Conservation (phyloP, 30 jellyfish, hydroid and myxozoan genomes). For the Thelohanellus kitauei region DNA sequence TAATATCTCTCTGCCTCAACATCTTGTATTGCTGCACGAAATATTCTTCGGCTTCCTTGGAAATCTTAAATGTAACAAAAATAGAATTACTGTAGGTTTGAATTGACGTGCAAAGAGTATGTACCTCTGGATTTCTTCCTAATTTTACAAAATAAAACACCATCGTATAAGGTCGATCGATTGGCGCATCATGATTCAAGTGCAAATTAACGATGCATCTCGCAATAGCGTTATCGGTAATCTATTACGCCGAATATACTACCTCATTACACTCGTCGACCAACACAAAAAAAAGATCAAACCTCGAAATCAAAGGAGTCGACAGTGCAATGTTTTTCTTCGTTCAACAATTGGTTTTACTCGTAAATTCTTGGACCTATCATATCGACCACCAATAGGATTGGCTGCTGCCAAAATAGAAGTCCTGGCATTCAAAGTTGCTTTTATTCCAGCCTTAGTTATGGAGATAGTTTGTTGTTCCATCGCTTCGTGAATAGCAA, state of each 20-base stretch:
- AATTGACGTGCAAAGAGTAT: not conserved
- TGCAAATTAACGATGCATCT: slow-evolving; percentile 60
- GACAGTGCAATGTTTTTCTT: slow-evolving; percentile 55
- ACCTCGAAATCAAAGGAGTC: slow-evolving; percentile 95
- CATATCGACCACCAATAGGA: slow-evolving; percentile 97
- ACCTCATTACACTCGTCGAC: slow-evolving; percentile 97
- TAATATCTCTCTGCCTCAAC: slow-evolving; percentile 45
- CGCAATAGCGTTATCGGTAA: slow-evolving; percentile 70
- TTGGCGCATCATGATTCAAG: slow-evolving; percentile 21
- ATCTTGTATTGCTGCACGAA: slow-evolving; percentile 63
- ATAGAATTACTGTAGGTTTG: not conserved
- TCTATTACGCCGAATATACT: slow-evolving; percentile 2
- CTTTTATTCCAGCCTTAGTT: slow-evolving; percentile 97
- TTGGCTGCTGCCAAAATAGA: slow-evolving; percentile 96
- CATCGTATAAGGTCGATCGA: slow-evolving; percentile 39
- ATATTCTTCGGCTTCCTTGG: slow-evolving; percentile 69
- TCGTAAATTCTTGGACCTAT: slow-evolving; percentile 58
- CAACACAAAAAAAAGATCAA: slow-evolving; percentile 61
- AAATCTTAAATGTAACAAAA: slow-evolving; percentile 8
- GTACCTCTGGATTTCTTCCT: not conserved
- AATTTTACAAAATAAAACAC: not conserved
- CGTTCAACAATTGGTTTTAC: slow-evolving; percentile 2
- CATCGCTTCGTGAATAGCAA: slow-evolving; percentile 99
- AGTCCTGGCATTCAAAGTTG: slow-evolving; percentile 89
- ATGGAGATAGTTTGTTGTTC: slow-evolving; percentile 97